Evolutionary conservation across 2,888 invertebrate genomes (phyloP).

Genomic region (Lasiommata megera): DNA sequence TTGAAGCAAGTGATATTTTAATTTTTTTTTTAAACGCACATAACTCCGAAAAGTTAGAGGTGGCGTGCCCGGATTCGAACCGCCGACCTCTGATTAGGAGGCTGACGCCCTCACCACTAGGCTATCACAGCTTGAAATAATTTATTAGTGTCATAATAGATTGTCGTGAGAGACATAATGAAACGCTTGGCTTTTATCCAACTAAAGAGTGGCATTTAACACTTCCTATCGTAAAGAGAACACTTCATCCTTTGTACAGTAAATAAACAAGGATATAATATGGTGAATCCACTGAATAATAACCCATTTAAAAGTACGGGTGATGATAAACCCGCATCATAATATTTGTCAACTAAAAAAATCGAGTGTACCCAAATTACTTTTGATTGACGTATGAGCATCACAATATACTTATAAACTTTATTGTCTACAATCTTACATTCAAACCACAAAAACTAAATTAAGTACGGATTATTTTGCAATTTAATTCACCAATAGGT

Average conservation of each 20-base stretch:
- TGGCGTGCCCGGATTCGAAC: too few species aligned
- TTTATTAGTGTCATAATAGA: neutral
- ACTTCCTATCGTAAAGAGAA: neutral
- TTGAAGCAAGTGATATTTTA: too few species aligned
- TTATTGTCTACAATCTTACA: too few species aligned
- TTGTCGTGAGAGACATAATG: neutral
- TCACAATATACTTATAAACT: too few species aligned
- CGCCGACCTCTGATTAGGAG: too few species aligned
- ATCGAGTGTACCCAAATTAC: neutral
- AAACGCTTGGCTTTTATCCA: neutral
- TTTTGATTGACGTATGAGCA: neutral
- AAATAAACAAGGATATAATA: neutral
- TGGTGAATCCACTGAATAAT: neutral
- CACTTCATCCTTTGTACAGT: neutral
- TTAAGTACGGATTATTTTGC: too few species aligned
- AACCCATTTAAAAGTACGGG: neutral
- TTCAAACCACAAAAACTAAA: too few species aligned
- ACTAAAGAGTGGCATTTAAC: neutral
- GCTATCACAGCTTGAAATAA: too few species aligned
- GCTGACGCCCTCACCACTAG: too few species aligned
- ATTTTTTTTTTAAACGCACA: too few species aligned
- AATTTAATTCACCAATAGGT: too few species aligned
- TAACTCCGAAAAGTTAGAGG: too few species aligned
- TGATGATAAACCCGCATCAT: neutral
- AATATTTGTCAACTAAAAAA: neutral